Base-by-base conservation (phyloP, 2,888 invertebrate species). In the Lasioglossum marginatum region DNA sequence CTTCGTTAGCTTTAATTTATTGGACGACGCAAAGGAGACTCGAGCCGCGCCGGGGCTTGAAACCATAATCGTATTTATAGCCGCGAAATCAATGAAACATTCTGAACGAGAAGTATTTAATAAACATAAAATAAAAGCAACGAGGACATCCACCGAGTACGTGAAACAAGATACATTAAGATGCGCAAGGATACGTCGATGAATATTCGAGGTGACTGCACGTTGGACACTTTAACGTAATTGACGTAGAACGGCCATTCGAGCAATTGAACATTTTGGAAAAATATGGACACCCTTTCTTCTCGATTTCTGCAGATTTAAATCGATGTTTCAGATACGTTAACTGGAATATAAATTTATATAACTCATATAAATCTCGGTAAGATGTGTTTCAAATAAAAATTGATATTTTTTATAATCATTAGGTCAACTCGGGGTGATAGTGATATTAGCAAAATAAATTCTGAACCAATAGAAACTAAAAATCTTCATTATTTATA, bases 1-100 rank as follows among this genome's bases (percentile, higher is more conserved):
- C 66, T 66, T 31, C 66, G 60, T 66, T 63, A 63, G n/a, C 73
- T 79, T 74, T 23, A 52, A 78, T 78, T 78, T n/a, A 52, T 71
- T 37, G 10, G 6, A 71, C 66, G 77, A 19, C 45, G 2, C 31
- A 31, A 16, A 6, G 34, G 27, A 23, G 52, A 52, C 23, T 14
- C 27, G 27, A 60, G 60, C 60, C 66, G 45, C 37, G 6, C 6
- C 45, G 66, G 16, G 45, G 34, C n/a, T n/a, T 10, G 68, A 16
- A n/a, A 34, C 66, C 48, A 43, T 45, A 34, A 48, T 23, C 8
- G n/a, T 23, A 66, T 27, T 77, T 66, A 45, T 43, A 45, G 45
- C 27, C 72, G 63, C 14, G 34, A 27, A 70, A n/a, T 66, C 68
- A 82, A 79, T 57, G 16, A 27, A 43, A 79, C 27, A 68, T n/a